Conservation (phyloP, 1,140 invertebrate species). For the Drosophila elegans region DNA sequence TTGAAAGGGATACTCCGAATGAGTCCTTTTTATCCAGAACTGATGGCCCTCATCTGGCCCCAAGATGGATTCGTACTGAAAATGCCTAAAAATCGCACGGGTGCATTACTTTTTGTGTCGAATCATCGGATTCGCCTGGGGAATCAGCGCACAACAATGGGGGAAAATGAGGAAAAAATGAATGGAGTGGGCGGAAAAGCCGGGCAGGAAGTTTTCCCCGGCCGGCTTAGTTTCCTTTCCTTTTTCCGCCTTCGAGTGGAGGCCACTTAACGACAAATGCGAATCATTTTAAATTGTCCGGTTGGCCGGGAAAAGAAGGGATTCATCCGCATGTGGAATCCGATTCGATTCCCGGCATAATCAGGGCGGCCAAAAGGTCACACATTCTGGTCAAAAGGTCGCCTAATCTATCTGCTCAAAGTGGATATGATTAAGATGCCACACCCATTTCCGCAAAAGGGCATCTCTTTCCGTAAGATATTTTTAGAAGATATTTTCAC, state of each 20-base stretch:
- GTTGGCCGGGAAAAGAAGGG: conserved; percentile 26
- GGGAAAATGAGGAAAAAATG: background rate
- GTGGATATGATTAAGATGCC: conserved; percentile 46
- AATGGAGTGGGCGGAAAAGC: conserved; percentile 1
- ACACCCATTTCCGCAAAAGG: conserved; percentile 15
- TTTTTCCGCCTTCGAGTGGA: conserved; percentile 39
- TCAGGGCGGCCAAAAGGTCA: conserved; percentile 60
- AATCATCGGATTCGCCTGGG: conserved; percentile 36
- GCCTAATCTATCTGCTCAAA: conserved; percentile 44
- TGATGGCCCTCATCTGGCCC: conserved; percentile 48
- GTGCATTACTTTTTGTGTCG: conserved; percentile 46
- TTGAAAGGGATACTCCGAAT: conserved; percentile 13
- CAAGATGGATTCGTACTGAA: conserved; percentile 53
- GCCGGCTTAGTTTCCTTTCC: conserved; percentile 36
- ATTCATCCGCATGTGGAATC: conserved; percentile 30
- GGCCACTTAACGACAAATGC: conserved; percentile 75
- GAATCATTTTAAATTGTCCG: conserved; percentile 79
- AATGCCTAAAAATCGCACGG: conserved; percentile 47
- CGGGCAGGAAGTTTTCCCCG: conserved; percentile 24
- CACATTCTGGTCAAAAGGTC: conserved; percentile 24
- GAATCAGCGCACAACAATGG: conserved; percentile 1
- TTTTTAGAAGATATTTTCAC: background rate
- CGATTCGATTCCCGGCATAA: conserved; percentile 32
- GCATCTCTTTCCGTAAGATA: background rate
- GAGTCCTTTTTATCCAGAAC: conserved; percentile 43